A percentile compares a stretch with the other conserved stretches of the same genome.
phyloP scores from a whole-genome alignment of 2,113 vertebrate species.

The Todiramphus saurophagus region DNA sequence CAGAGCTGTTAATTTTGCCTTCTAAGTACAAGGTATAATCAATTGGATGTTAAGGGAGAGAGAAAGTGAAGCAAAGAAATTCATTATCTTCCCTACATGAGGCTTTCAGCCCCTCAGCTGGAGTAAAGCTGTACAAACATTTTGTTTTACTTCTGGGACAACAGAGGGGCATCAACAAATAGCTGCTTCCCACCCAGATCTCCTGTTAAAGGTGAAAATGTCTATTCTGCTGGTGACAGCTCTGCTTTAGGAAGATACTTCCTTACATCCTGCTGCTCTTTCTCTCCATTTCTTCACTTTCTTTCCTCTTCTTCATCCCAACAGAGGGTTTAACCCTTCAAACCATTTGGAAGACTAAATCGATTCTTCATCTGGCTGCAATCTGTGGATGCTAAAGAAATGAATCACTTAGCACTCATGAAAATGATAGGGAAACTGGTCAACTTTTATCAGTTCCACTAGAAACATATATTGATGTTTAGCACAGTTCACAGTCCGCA shows the following conservation, averaged over 20 bases:
- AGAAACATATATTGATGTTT: not conserved
- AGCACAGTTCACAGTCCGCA: not conserved
- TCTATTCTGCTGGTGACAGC: not conserved
- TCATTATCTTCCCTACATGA: slow-evolving; percentile 3
- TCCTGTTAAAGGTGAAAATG: not conserved
- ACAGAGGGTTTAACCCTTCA: not conserved
- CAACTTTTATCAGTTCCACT: not conserved
- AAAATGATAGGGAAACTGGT: not conserved
- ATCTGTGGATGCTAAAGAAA: not conserved
- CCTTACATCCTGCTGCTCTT: not conserved
- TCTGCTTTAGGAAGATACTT: not conserved
- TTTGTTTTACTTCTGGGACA: not conserved
- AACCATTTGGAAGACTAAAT: not conserved
- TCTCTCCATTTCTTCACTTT: not conserved
- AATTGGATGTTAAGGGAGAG: not conserved
- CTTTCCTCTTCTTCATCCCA: not conserved
- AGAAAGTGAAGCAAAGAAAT: not conserved
- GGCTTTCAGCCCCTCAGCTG: not conserved
- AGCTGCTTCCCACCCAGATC: not conserved
- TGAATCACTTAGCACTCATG: not conserved
- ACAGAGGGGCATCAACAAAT: not conserved
- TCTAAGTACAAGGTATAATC: slow-evolving; percentile 2
- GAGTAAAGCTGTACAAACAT: not conserved
- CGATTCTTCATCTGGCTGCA: not conserved
- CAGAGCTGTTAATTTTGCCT: slow-evolving; percentile 15